phyloP scores from a whole-genome alignment of 2,888 invertebrate species.

The Himalopsyche anomala region DNA sequence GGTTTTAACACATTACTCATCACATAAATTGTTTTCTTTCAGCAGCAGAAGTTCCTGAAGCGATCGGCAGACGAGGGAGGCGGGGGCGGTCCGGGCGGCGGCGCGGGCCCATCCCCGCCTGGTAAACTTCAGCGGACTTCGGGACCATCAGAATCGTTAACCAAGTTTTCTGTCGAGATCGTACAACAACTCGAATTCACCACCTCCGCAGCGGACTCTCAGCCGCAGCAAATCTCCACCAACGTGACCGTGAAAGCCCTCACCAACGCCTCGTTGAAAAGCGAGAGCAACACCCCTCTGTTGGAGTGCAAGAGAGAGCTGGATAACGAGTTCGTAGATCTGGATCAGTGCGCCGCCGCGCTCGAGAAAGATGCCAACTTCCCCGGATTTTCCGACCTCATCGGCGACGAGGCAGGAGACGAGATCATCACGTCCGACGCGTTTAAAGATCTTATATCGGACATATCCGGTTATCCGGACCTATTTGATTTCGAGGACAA shows the following conservation, averaged over 20 bases:
- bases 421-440: constrained; percentile 86
- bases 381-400: constrained; percentile 87
- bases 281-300: constrained; percentile 72
- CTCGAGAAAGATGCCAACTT: constrained; percentile 90
- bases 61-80: constrained; percentile 81
- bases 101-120: constrained; percentile 85
- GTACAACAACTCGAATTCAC: constrained; percentile 94
- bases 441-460: constrained; percentile 91
- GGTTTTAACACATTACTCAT: constrained; percentile 10
- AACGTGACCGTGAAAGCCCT: constrained; percentile 93
- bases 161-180: constrained; percentile 93
- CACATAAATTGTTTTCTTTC: constrained; percentile 66
- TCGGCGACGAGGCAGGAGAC: constrained; percentile 89
- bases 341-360: constrained; percentile 90
- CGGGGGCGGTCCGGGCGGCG: constrained; percentile 75
- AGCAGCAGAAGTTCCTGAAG: constrained; percentile 92
- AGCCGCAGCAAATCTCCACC: constrained; percentile 93
- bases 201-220: constrained; percentile 90
- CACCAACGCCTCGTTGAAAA: constrained; percentile 82
- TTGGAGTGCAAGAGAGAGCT: constrained; percentile 91
- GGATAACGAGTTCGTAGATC: constrained; percentile 90
- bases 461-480: constrained; percentile 90
- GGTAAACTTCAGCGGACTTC: constrained; percentile 83
- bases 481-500: constrained; percentile 83
- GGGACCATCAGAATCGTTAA: constrained; percentile 74